Evolutionary conservation across 2,113 vertebrate species (phyloP).

Genomic region (Tinamus guttatus): DNA sequence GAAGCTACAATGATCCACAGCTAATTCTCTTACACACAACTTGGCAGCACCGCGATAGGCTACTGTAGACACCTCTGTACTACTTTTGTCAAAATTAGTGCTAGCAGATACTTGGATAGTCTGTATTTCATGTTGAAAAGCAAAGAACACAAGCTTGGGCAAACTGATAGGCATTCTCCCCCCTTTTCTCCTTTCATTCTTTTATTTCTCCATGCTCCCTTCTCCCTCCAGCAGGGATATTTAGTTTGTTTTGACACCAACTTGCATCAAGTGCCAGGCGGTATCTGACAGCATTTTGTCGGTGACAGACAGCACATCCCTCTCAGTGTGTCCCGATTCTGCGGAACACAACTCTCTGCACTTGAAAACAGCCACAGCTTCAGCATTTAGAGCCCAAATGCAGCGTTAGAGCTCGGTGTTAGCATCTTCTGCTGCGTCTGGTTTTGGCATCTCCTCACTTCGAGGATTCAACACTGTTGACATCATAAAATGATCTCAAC

Average conservation of each 20-base stretch:
- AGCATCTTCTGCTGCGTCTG: conserved; percentile 3
- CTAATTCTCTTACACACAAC: neutral
- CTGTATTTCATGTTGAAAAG: neutral
- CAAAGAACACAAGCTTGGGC: neutral
- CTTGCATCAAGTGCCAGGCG: neutral
- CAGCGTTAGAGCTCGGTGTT: neutral
- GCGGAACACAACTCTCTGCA: neutral
- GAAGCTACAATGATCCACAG: neutral
- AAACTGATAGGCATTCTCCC: neutral
- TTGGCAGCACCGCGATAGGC: fast-evolving
- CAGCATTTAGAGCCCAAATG: neutral
- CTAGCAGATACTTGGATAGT: neutral
- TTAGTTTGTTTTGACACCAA: neutral
- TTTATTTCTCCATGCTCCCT: neutral
- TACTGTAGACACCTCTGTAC: neutral
- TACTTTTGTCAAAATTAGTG: neutral
- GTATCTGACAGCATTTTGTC: neutral
- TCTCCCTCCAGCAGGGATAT: neutral
- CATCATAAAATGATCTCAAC: conserved; percentile 21
- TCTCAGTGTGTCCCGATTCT: conserved; percentile 17
- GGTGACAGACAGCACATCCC: neutral
- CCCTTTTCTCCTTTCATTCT: neutral
- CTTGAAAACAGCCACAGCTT: neutral
- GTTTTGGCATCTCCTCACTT: conserved; percentile 9
- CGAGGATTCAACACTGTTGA: conserved; percentile 11